A percentile compares a stretch with the other conserved stretches of the same genome.
Evolutionary conservation across 2,113 vertebrate genomes (phyloP).

Genomic region (Smithornis capensis): DNA sequence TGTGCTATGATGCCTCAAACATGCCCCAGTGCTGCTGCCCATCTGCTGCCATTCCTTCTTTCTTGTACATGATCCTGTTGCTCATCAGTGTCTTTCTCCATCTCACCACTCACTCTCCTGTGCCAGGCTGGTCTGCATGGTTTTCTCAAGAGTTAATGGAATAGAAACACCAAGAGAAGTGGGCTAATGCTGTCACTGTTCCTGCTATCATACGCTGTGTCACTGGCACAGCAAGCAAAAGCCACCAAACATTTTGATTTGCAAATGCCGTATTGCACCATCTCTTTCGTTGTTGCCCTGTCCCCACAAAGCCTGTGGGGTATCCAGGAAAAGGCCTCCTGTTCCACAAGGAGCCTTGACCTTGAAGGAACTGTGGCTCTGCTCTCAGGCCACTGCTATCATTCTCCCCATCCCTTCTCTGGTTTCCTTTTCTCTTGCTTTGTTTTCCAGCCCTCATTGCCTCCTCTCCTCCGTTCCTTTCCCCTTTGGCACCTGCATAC

Average conservation of each 20-base stretch:
- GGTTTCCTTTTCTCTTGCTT: neutral
- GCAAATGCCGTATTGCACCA: neutral
- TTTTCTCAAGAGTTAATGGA: neutral
- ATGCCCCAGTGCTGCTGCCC: neutral
- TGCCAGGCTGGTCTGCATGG: accelerated
- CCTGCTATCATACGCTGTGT: neutral
- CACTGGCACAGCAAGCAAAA: neutral
- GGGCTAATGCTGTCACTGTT: neutral
- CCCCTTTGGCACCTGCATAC: accelerated
- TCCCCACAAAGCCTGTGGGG: neutral
- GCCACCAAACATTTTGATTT: neutral
- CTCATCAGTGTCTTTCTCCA: neutral
- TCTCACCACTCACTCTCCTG: neutral
- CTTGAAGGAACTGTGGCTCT: neutral
- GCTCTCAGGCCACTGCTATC: neutral
- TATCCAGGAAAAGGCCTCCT: neutral
- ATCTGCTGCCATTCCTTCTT: neutral
- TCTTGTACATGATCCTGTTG: neutral
- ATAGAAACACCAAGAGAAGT: neutral
- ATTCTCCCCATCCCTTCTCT: neutral
- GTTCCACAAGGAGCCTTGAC: neutral
- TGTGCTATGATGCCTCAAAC: neutral
- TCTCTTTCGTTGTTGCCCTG: neutral
- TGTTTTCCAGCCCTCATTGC: neutral
- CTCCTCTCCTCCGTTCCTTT: neutral